Conservation (phyloP, 1,140 invertebrate genomes). For the Holotrichia oblita region DNA sequence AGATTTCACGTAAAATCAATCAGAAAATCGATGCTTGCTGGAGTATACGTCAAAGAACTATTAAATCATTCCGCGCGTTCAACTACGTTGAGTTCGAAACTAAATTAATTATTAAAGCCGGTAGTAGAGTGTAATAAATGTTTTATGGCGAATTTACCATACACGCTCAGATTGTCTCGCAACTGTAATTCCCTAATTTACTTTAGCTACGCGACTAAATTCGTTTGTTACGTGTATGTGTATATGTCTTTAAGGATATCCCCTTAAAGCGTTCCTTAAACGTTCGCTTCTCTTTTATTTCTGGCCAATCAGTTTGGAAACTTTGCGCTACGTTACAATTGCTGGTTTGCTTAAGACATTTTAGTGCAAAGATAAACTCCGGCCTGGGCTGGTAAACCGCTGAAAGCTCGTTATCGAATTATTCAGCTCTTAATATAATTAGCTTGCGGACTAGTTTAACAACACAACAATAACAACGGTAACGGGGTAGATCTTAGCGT, state of each 20-base stretch:
- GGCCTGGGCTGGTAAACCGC: conserved; percentile 44
- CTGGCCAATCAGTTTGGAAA: conserved; percentile 38
- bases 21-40: not conserved
- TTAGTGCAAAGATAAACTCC: conserved; percentile 50
- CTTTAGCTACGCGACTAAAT: conserved; percentile 20
- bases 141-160: conserved; percentile 27
- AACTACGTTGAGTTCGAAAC: not conserved
- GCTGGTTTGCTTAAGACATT: conserved; percentile 49
- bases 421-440: conserved; percentile 50
- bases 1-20: not conserved
- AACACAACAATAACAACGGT: conserved; percentile 43
- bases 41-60: not conserved
- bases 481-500: conserved; percentile 30
- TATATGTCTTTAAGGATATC: not conserved
- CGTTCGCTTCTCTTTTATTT: conserved; percentile 34
- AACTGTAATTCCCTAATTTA: not conserved
- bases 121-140: conserved; percentile 18
- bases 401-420: conserved; percentile 51
- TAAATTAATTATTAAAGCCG: conserved; percentile 11
- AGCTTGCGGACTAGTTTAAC: conserved; percentile 45
- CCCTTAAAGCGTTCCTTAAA: conserved; percentile 18
- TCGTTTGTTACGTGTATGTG: not conserved
- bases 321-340: conserved; percentile 44
- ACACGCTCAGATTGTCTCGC: conserved; percentile 1
- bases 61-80: conserved; percentile 7